phyloP scores from a whole-genome alignment of 1,140 invertebrate species.

The Colletes gigas region DNA sequence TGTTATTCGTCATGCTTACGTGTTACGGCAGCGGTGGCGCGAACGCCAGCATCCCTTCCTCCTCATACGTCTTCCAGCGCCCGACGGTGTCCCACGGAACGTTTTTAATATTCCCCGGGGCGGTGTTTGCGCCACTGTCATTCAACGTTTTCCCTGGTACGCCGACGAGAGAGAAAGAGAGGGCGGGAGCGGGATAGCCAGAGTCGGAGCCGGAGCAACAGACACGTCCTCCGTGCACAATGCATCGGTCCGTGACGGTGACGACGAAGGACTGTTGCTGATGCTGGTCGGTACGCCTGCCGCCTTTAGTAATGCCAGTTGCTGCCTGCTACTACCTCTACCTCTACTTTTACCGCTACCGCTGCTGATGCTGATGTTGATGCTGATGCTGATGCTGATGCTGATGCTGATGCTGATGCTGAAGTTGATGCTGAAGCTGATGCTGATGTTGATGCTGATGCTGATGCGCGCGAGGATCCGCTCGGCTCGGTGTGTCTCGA shows the following conservation, averaged over 20 bases:
- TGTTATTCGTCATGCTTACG: constrained; percentile 63
- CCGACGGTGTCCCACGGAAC: constrained; percentile 52
- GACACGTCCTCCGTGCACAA: constrained; percentile 57
- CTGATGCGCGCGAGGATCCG: constrained; percentile 24
- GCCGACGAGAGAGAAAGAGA: not conserved
- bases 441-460: not conserved
- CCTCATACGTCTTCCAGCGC: constrained; percentile 41
- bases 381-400: not conserved
- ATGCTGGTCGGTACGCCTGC: constrained; percentile 19
- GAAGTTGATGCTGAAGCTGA: not conserved
- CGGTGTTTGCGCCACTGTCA: constrained; percentile 72
- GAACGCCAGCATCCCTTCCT: constrained; percentile 45
- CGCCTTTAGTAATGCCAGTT: constrained; percentile 44
- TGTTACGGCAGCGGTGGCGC: constrained; percentile 52
- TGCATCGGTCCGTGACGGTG: constrained; percentile 56
- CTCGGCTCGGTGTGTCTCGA: constrained; percentile 13
- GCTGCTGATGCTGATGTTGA: not conserved
- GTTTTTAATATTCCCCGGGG: constrained; percentile 76
- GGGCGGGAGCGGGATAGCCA: not conserved
- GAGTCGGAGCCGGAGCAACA: constrained; percentile 18
- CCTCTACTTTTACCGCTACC: no score
- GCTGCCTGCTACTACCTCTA: no score
- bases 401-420: no score
- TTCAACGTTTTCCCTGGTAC: constrained; percentile 55
- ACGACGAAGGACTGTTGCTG: constrained; percentile 35